A percentile compares a stretch with the other conserved stretches of the same genome.
Evolutionary conservation across 2,113 vertebrate genomes (phyloP).

Genomic region (Chaenogobius annularis): DNA sequence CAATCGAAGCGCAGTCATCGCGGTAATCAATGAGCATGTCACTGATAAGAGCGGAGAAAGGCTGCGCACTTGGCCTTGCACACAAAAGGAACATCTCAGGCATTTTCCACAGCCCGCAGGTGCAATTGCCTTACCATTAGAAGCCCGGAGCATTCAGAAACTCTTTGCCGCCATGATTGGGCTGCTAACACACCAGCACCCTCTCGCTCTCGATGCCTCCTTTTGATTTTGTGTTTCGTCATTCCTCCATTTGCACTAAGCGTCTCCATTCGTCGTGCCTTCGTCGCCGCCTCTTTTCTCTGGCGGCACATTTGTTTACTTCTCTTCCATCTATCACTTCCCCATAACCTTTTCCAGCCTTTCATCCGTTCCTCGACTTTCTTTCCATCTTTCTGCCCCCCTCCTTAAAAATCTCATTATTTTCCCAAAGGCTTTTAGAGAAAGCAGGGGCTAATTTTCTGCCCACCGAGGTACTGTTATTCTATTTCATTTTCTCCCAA

Average conservation of each 20-base stretch:
- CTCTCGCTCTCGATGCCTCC: slow-evolving; percentile 30
- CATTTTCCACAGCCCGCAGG: slow-evolving; percentile 8
- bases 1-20: slow-evolving; percentile 53
- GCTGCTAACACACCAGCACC: slow-evolving; percentile 18
- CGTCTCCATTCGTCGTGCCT: slow-evolving; percentile 22
- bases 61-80: slow-evolving; percentile 23
- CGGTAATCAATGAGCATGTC: slow-evolving; percentile 62
- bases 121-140: slow-evolving; percentile 33
- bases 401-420: slow-evolving; percentile 30
- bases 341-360: neutral
- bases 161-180: slow-evolving; percentile 48
- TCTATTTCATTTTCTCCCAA: slow-evolving; percentile 37
- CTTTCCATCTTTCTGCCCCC: slow-evolving; percentile 12
- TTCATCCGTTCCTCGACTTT: slow-evolving; percentile 11
- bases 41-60: slow-evolving; percentile 50
- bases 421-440: slow-evolving; percentile 15
- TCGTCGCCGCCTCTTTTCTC: neutral
- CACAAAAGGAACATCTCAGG: slow-evolving; percentile 25
- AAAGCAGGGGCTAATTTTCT: slow-evolving; percentile 33
- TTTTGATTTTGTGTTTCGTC: slow-evolving; percentile 25
- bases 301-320: slow-evolving; percentile 1
- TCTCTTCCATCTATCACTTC: slow-evolving; percentile 9
- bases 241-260: slow-evolving; percentile 27
- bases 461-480: slow-evolving; percentile 37
- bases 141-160: slow-evolving; percentile 22